A percentile compares a stretch with the other conserved stretches of the same genome.
Conservation (phyloP, 2,888 invertebrate genomes). For the Amorpha juglandis region DNA sequence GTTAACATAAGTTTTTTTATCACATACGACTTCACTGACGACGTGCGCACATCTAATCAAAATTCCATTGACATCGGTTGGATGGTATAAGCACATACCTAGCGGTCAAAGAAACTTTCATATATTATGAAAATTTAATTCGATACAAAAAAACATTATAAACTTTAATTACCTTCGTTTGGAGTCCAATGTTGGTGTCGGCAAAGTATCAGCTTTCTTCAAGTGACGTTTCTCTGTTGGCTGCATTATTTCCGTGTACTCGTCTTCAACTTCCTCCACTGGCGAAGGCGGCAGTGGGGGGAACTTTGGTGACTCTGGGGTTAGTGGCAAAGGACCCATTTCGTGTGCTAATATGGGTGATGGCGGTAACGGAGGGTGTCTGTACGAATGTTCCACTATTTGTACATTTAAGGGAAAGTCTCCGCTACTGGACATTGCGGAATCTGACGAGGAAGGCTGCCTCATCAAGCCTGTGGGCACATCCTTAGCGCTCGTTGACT, state of each 20-base stretch:
- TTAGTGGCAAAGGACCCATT: slow-evolving; percentile 77
- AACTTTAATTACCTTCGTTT: slow-evolving; percentile 75
- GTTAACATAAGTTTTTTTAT: no score
- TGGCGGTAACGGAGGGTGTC: slow-evolving; percentile 73
- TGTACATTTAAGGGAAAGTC: slow-evolving; percentile 87
- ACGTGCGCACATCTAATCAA: no score
- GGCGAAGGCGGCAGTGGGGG: slow-evolving; percentile 93
- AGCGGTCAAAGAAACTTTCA: no score
- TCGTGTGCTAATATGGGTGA: slow-evolving; percentile 73
- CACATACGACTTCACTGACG: no score
- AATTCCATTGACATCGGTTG: no score
- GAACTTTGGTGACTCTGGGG: slow-evolving; percentile 84
- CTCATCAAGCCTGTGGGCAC: slow-evolving; percentile 85
- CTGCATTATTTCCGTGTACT: slow-evolving; percentile 87
- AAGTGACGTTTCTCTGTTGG: slow-evolving; percentile 76
- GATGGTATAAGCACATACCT: no score
- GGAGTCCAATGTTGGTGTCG: slow-evolving; percentile 77
- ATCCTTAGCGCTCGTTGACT: slow-evolving; percentile 90
- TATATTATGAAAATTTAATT: no score
- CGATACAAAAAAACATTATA: not conserved
- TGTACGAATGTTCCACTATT: slow-evolving; percentile 85
- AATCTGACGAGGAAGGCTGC: slow-evolving; percentile 80
- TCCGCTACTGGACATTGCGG: slow-evolving; percentile 81
- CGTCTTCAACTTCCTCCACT: slow-evolving; percentile 90
- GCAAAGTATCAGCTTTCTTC: slow-evolving; percentile 83